Conservation (phyloP, 1,140 invertebrate species). For the Leptinotarsa texana region DNA sequence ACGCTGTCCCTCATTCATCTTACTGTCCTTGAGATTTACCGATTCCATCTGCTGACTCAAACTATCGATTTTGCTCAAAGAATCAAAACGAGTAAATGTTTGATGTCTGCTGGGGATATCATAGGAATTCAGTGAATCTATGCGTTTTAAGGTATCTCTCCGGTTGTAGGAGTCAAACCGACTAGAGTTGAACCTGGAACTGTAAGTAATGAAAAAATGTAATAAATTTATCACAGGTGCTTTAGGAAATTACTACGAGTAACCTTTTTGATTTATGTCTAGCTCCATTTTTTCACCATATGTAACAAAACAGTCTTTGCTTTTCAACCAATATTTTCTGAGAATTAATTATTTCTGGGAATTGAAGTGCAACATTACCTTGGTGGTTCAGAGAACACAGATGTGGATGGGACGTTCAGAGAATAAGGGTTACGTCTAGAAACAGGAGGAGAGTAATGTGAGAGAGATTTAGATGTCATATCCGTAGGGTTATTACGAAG, state of each 20-base stretch:
- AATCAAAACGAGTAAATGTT: conserved; percentile 51
- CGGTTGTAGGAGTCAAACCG: conserved; percentile 48
- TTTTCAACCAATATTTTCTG: too few species aligned
- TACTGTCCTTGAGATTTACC: conserved; percentile 47
- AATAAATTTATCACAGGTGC: too few species aligned
- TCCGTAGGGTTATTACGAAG: conserved; percentile 24
- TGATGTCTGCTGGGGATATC: conserved; percentile 36
- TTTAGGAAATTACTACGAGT: too few species aligned
- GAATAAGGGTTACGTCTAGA: conserved; percentile 45
- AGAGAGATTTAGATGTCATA: conserved; percentile 42
- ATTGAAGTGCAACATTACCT: conserved; percentile 12
- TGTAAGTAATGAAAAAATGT: too few species aligned
- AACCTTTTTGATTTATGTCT: too few species aligned
- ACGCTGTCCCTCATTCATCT: conserved; percentile 32
- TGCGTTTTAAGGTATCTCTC: conserved; percentile 41
- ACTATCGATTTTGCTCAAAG: conserved; percentile 53
- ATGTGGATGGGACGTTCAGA: conserved; percentile 49
- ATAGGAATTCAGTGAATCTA: conserved; percentile 48
- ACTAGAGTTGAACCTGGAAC: conserved; percentile 40
- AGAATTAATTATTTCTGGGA: too few species aligned
- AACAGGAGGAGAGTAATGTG: conserved; percentile 51
- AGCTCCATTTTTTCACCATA: too few species aligned
- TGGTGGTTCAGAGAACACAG: conserved; percentile 47
- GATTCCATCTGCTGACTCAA: conserved; percentile 50
- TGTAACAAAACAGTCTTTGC: too few species aligned